These are phyloP conservation scores for Galemys pyrenaicus DNA, from an alignment of 2,113 vertebrate genomes.

Conservation along the genomic window DNA sequence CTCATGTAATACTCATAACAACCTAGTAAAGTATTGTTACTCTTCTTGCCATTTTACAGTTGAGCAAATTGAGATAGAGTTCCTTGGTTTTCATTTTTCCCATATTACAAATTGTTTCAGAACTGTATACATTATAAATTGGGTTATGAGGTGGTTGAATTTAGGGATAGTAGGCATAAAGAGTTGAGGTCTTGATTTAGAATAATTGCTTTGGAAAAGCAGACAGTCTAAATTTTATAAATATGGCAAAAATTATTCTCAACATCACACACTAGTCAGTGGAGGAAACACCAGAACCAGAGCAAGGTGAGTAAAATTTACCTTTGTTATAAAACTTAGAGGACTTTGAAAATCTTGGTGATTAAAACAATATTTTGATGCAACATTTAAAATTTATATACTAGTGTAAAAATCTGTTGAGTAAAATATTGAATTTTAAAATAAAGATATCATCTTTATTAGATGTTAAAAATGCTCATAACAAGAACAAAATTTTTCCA, in stretches of 20 bases:
- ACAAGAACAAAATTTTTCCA: neutral
- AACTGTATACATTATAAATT: neutral
- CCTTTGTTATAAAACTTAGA: neutral
- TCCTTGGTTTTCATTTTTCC: neutral
- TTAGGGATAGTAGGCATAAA: neutral
- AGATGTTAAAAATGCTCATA: neutral
- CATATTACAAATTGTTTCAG: neutral
- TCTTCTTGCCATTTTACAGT: neutral
- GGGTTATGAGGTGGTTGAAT: neutral
- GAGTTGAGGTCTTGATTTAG: neutral
- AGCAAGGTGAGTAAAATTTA: neutral
- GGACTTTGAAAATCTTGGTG: neutral
- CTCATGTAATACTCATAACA: neutral
- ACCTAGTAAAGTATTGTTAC: neutral
- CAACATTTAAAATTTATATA: neutral
- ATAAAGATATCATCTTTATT: neutral
- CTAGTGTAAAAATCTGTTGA: neutral
- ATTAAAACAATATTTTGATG: neutral
- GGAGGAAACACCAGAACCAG: neutral
- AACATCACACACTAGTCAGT: neutral
- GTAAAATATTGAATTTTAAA: neutral
- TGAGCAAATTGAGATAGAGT: neutral
- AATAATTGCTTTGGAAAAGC: slow-evolving; percentile 10
- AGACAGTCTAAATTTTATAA: neutral
- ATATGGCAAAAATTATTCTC: neutral